Evolutionary conservation across 2,113 vertebrate species (phyloP).

Genomic region (Sinocyclocheilus grahami): DNA sequence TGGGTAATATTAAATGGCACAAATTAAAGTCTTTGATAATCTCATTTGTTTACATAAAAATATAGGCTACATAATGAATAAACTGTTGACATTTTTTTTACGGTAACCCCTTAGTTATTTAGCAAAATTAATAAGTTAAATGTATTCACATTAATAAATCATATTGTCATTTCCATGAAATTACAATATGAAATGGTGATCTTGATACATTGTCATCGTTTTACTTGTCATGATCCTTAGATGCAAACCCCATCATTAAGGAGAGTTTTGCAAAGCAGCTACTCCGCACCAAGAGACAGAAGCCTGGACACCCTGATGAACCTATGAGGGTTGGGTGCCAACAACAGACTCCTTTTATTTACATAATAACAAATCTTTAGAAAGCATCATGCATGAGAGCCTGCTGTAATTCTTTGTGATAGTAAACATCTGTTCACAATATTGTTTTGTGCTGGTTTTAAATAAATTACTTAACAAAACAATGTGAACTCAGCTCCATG

Average conservation of each 20-base stretch:
- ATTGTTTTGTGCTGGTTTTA: background rate
- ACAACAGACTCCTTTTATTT: background rate
- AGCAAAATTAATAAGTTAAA: background rate
- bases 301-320: slow-evolving; percentile 85
- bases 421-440: background rate
- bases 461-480: background rate
- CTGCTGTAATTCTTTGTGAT: background rate
- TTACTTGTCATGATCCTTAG: slow-evolving; percentile 61
- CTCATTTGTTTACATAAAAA: background rate
- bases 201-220: background rate
- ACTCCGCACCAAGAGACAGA: slow-evolving; percentile 85
- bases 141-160: background rate
- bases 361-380: background rate
- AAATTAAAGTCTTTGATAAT: background rate
- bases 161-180: background rate
- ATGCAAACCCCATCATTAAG: slow-evolving; percentile 79
- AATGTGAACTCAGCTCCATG: background rate
- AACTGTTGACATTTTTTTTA: background rate
- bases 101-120: background rate
- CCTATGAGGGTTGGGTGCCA: slow-evolving; percentile 82
- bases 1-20: background rate
- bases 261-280: slow-evolving; percentile 90
- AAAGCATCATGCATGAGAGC: background rate
- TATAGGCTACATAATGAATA: background rate
- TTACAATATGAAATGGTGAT: background rate